These are phyloP conservation scores for Dunckerocampus dactyliophorus DNA, from an alignment of 2,113 vertebrate genomes.

Conservation along the genomic window DNA sequence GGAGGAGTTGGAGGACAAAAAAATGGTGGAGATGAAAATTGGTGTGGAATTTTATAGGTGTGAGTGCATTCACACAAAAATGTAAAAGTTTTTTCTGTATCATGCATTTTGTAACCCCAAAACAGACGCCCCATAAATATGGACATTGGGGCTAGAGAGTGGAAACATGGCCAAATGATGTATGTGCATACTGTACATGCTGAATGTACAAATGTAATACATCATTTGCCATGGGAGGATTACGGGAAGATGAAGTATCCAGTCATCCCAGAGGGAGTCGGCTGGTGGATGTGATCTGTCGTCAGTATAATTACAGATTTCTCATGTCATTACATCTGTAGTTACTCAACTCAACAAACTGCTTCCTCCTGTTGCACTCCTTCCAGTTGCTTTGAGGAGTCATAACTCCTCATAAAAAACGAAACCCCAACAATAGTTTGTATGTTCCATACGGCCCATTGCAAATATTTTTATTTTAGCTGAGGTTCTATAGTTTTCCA, in stretches of 20 bases:
- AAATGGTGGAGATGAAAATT: too few species aligned
- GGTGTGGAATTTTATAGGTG: too few species aligned
- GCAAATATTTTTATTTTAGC: conserved; percentile 3
- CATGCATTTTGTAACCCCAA: too few species aligned
- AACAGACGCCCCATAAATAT: too few species aligned
- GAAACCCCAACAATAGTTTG: conserved; percentile 10
- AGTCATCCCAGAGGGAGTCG: conserved; percentile 44
- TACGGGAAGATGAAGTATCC: conserved; percentile 28
- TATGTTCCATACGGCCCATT: conserved; percentile 14
- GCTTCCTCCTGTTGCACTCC: conserved; percentile 24
- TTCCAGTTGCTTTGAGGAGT: conserved; percentile 8
- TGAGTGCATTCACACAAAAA: too few species aligned
- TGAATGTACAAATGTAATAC: too few species aligned
- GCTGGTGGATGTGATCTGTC: conserved; percentile 65
- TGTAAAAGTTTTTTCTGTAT: too few species aligned
- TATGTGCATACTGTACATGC: too few species aligned
- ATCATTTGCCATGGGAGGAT: too few species aligned
- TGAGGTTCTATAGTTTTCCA: conserved; percentile 10
- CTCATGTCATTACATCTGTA: conserved; percentile 68
- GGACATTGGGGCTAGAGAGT: too few species aligned
- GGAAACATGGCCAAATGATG: too few species aligned
- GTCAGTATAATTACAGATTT: conserved; percentile 76
- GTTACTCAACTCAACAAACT: conserved; percentile 40
- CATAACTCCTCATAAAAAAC: conserved; percentile 23
- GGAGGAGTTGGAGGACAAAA: too few species aligned